Base-by-base conservation (phyloP, 2,113 vertebrate genomes). In the Corythornis vintsioides region DNA sequence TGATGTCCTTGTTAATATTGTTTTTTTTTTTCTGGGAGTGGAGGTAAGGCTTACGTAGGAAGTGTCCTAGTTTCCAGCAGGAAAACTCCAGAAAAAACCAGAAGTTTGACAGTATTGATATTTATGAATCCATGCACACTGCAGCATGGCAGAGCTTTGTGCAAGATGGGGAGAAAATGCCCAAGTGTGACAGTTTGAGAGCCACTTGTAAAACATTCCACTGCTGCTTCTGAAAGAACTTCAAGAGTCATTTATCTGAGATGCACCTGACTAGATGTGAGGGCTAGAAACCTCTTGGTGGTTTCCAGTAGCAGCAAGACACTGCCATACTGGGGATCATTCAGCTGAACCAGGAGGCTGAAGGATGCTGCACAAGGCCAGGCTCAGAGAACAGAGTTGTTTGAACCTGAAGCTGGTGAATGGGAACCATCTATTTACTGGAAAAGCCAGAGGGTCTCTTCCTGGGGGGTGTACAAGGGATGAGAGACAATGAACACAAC, bases 1-100 rank as follows among this genome's bases (percentile, higher is more conserved):
- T 93, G 90, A 94, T 86, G 91, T 90, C 92, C 95, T 96, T 94
- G 89, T 95, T 96, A 96, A 95, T 93, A 93, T 96, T 38, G 38
- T 10, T 38, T 86, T 93, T 88, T 92, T 89, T 83, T 92, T 90
- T 78, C 78, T 83, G 50, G 73, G 82, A 94, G 86, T 47, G 77
- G 79, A 92, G 76, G 92, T 93, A 84, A 79, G 87, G 89, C 63
- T 89, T 82, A 78, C n/a, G 29, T 69, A 93, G 92, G 78, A 73
- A 78, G 55, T 60, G 87, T 88, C 95, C 94, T 88, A 96, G 64
- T 93, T 93, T 94, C 80, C 78, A 88, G 82, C 70, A 50, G 42
- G 94, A 86, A 70, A 81, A 80, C 59, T 92, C 86, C 3, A 78
- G 70, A 74, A 93, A 90, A 80, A 93, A 90, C 74, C 82, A 86